Conservation (phyloP, 2,888 invertebrate genomes). For the Therioaphis trifolii region DNA sequence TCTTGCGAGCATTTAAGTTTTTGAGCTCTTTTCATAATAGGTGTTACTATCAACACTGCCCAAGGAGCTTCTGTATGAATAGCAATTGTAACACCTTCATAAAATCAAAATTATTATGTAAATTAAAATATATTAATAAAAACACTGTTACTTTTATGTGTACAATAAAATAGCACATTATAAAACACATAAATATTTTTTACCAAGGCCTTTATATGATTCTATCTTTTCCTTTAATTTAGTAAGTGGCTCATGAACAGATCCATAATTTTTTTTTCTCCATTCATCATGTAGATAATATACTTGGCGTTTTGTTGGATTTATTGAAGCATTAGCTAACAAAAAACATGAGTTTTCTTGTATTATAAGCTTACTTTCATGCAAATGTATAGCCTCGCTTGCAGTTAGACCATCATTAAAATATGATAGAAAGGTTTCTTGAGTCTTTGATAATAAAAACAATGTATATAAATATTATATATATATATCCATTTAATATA, state of each 20-base stretch:
- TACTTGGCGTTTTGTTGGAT: neutral
- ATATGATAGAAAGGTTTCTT: too few species aligned
- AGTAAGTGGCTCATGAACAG: neutral
- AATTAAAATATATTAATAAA: neutral
- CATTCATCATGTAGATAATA: neutral
- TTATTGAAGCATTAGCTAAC: constrained; percentile 1
- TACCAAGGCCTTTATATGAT: neutral
- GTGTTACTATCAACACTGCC: constrained; percentile 10
- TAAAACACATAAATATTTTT: neutral
- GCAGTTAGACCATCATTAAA: neutral
- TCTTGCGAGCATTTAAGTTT: constrained; percentile 1
- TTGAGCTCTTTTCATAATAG: constrained; percentile 30
- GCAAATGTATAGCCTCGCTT: neutral
- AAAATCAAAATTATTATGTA: neutral
- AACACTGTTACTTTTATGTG: neutral
- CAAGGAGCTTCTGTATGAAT: neutral
- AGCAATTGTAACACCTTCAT: neutral
- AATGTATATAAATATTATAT: too few species aligned
- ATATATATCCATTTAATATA: too few species aligned
- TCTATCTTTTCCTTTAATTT: constrained; percentile 7
- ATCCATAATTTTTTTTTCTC: neutral
- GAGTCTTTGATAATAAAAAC: neutral
- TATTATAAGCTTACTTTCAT: constrained; percentile 18
- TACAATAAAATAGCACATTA: neutral
- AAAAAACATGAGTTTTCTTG: constrained; percentile 31